A percentile compares a stretch with the other conserved stretches of the same genome.
phyloP scores from a whole-genome alignment of 2,888 invertebrate species.

The Drosophila picticornis region DNA sequence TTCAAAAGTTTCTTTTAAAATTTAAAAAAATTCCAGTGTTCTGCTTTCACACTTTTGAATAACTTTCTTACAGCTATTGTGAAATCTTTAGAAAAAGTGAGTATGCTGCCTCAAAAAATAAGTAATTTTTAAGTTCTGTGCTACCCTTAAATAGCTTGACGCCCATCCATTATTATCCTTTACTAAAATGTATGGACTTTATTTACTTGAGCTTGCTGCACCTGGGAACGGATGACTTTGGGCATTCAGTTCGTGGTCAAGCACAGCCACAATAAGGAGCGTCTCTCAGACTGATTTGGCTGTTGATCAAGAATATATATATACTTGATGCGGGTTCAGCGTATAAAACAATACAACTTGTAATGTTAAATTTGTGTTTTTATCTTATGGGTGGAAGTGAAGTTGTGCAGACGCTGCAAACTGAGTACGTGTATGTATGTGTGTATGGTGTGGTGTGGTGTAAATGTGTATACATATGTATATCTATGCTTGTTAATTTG shows the following conservation, averaged over 20 bases:
- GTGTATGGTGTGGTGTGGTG: not conserved
- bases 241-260: too few relatives aligned
- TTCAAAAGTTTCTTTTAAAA: not conserved
- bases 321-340: not conserved
- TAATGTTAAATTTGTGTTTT: not conserved
- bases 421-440: not conserved
- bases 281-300: not conserved
- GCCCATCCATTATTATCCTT: not conserved
- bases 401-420: not conserved
- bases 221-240: not conserved
- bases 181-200: not conserved
- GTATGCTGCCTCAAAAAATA: not conserved
- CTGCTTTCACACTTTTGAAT: not conserved
- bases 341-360: not conserved
- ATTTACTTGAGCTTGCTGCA: not conserved
- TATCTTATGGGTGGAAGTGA: not conserved
- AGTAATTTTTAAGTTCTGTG: not conserved
- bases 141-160: not conserved
- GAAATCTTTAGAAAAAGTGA: not conserved
- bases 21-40: not conserved
- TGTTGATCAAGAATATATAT: not conserved
- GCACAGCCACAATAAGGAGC: too few relatives aligned
- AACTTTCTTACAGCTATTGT: not conserved
- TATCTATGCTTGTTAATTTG: conserved; percentile 5
- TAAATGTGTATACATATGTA: not conserved